Percentiles rank a stretch among this genome's conserved stretches.
These are phyloP conservation scores for Celastrina argiolus DNA, from an alignment of 2,888 invertebrate species.

Conservation along the genomic window DNA sequence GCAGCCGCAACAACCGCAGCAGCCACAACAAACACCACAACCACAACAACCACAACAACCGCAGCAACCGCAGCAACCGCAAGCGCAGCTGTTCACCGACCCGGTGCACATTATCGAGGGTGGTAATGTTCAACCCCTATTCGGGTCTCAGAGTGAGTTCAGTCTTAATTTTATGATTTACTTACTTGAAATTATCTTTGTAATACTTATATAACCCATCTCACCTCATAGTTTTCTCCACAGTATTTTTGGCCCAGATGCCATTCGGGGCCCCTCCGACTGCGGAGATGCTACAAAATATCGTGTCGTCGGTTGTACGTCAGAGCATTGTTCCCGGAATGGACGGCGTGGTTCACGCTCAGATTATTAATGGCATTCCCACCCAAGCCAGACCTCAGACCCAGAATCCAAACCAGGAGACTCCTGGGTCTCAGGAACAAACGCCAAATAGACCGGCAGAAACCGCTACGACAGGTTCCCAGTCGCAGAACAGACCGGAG, in stretches of 20 bases:
- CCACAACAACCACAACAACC: neutral
- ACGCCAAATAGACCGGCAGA: slow-evolving; percentile 17
- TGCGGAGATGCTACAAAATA: slow-evolving; percentile 50
- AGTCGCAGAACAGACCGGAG: neutral
- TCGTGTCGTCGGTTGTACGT: slow-evolving; percentile 49
- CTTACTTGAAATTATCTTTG: neutral
- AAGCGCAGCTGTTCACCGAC: neutral
- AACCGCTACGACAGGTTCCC: neutral
- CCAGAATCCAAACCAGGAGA: slow-evolving; percentile 18
- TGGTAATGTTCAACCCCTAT: slow-evolving; percentile 27
- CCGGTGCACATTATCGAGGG: slow-evolving; percentile 24
- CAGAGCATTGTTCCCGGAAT: slow-evolving; percentile 48
- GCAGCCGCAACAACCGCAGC: neutral
- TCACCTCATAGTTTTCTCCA: slow-evolving; percentile 25
- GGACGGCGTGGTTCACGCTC: slow-evolving; percentile 41
- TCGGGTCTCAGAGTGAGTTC: slow-evolving; percentile 36
- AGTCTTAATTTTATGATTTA: neutral
- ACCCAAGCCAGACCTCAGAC: slow-evolving; percentile 6
- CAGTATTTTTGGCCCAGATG: slow-evolving; percentile 48
- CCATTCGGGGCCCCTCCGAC: slow-evolving; percentile 47
- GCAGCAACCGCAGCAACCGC: neutral
- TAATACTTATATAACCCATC: neutral
- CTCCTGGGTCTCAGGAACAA: slow-evolving; percentile 21
- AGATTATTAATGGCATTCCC: slow-evolving; percentile 31
- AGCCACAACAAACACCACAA: neutral